Conservation (phyloP, 2,888 invertebrate species). For the Drosophila putrida region DNA sequence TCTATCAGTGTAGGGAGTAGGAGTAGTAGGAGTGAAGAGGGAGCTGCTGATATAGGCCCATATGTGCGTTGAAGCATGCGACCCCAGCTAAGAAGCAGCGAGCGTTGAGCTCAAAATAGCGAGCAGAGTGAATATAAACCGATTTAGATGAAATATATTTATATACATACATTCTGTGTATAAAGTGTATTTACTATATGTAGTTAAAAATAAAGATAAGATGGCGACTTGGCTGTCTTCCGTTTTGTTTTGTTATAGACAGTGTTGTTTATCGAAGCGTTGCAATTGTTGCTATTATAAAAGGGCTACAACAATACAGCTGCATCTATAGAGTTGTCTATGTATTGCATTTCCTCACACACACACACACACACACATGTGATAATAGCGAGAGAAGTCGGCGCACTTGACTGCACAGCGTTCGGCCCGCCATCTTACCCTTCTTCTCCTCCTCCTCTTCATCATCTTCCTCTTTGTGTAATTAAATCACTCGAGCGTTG, state of each 20-base stretch:
- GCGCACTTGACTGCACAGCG: conserved; percentile 73
- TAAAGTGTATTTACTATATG: conserved; percentile 22
- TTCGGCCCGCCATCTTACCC: conserved; percentile 15
- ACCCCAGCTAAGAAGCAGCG: conserved; percentile 81
- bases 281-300: conserved; percentile 66
- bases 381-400: conserved; percentile 26
- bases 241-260: conserved; percentile 65
- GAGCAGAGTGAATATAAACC: conserved; percentile 34
- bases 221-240: conserved; percentile 64
- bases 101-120: conserved; percentile 63
- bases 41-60: conserved; percentile 26
- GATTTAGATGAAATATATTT: conserved; percentile 37
- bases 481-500: conserved; percentile 79
- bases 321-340: conserved; percentile 29
- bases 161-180: conserved; percentile 22
- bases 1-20: not conserved
- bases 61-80: conserved; percentile 75
- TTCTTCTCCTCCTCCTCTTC: not conserved
- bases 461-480: conserved; percentile 54
- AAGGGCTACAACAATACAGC: conserved; percentile 50
- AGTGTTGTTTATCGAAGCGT: conserved; percentile 76
- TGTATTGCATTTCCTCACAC: conserved; percentile 72
- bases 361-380: conserved; percentile 58
- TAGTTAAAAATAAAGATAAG: conserved; percentile 56
- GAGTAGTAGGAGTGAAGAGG: conserved; percentile 10